A percentile compares a stretch with the other conserved stretches of the same genome.
Evolutionary conservation across 1,140 invertebrate genomes (phyloP).

Genomic region (Solenopsis invicta): DNA sequence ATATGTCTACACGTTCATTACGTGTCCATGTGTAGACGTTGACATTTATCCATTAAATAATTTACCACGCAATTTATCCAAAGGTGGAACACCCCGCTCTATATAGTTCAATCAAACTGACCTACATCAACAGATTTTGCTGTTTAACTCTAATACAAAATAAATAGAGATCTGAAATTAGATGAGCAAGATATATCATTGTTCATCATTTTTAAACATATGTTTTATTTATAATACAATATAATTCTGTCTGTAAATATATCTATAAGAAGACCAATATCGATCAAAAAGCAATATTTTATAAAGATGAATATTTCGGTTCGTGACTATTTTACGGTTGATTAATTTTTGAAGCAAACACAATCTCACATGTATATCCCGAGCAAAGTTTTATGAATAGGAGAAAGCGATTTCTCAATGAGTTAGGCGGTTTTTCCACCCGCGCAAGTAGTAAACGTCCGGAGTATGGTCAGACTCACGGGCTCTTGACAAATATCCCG

Average conservation of each 20-base stretch:
- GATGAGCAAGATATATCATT: background rate
- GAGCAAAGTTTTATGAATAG: background rate
- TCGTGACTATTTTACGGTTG: background rate
- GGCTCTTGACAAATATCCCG: constrained; percentile 56
- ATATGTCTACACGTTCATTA: no score
- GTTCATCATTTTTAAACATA: background rate
- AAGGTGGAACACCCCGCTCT: no score
- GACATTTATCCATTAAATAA: no score
- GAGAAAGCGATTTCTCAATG: constrained; percentile 1
- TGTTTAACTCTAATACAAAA: background rate
- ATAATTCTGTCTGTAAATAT: background rate
- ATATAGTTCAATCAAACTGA: background rate
- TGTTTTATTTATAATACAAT: background rate
- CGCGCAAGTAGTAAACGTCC: constrained; percentile 46
- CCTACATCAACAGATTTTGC: background rate
- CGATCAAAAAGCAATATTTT: background rate
- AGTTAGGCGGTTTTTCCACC: background rate
- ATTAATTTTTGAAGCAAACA: background rate
- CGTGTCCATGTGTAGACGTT: no score
- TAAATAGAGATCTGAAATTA: background rate
- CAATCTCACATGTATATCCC: background rate
- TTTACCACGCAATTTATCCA: no score
- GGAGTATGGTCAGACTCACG: constrained; percentile 28
- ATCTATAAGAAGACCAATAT: background rate
- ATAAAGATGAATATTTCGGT: background rate